Base-by-base conservation (phyloP, 1,140 invertebrate genomes). In the Drosophila oshimai region DNA sequence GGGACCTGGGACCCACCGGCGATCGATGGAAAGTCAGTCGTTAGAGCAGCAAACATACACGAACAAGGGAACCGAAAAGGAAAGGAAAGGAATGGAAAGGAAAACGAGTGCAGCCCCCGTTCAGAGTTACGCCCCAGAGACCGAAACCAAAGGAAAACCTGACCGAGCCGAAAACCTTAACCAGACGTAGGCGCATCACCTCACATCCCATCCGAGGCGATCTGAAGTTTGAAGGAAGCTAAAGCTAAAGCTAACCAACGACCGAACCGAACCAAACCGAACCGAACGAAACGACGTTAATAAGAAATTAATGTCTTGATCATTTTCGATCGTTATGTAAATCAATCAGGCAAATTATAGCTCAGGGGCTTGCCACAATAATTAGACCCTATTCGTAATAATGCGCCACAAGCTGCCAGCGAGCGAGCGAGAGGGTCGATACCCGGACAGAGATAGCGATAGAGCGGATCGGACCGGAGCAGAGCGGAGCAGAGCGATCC, bases 261-360 rank as follows among this genome's bases (percentile, higher is more conserved):
- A 55, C 15, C 49, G 44, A n/a, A n/a, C n/a, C n/a, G n/a, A n/a
- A n/a, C n/a, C n/a, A n/a, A n/a, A n/a, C n/a, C n/a, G n/a, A n/a
- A 73, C 28, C 74, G 60, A 74, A 74, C 79, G 53, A 74, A 79
- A 58, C 83, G 60, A 87, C 89, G 89, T 90, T 90, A 90, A 90
- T 90, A 90, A 89, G 89, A 90, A 90, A 90, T 89, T 90, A 90
- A 90, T 90, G 89, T 90, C 89, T 90, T 90, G 89, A 90, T 90
- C 89, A 90, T 90, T 90, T 90, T 90, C 89, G 84, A 90, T 90
- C 89, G 89, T 90, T 90, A 90, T 90, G 89, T 90, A 90, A 90
- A 90, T 90, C 89, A 90, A 90, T 90, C 89, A 90, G 89, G 89
- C 84, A 90, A 90, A 90, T 90, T 90, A 90, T 90, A 90, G 80